Percentiles rank a stretch among this genome's conserved stretches.
These are phyloP conservation scores for Porites rus DNA, from an alignment of 92 coral and sea anemone genomes.

Conservation along the genomic window DNA sequence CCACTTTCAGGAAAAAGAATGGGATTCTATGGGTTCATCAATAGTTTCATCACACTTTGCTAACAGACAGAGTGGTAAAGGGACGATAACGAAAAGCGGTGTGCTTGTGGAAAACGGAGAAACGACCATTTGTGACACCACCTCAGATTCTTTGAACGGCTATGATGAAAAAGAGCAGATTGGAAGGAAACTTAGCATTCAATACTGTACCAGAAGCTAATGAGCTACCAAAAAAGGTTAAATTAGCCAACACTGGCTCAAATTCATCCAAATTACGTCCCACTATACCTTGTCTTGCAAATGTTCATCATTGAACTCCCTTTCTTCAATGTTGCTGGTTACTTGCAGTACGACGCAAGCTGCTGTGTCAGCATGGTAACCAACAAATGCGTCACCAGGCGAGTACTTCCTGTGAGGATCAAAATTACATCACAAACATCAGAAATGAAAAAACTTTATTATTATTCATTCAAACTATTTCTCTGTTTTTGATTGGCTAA, in stretches of 20 bases:
- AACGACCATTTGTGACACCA: too few relatives aligned
- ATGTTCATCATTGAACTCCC: slow-evolving; percentile 11
- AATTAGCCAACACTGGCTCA: too few relatives aligned
- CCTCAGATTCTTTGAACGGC: too few relatives aligned
- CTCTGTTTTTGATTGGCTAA: too few relatives aligned
- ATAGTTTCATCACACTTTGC: not conserved
- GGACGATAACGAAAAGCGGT: not conserved
- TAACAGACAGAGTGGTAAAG: not conserved
- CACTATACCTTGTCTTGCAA: slow-evolving; percentile 66
- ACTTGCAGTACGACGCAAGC: slow-evolving; percentile 84
- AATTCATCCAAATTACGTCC: too few relatives aligned
- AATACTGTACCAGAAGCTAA: too few relatives aligned
- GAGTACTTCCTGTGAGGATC: slow-evolving; percentile 53
- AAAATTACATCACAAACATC: not conserved
- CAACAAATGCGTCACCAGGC: slow-evolving; percentile 88
- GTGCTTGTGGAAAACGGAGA: not conserved
- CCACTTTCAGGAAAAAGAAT: not conserved
- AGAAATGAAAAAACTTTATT: too few relatives aligned
- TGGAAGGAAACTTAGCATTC: too few relatives aligned
- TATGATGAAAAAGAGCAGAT: too few relatives aligned
- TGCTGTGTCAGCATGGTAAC: slow-evolving; percentile 82
- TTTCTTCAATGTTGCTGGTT: slow-evolving; percentile 33
- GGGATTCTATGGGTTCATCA: not conserved
- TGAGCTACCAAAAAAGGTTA: too few relatives aligned
- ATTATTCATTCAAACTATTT: too few relatives aligned